phyloP scores from a whole-genome alignment of 2,797 vertebrate genomes.

The Novumbra hubbsi region DNA sequence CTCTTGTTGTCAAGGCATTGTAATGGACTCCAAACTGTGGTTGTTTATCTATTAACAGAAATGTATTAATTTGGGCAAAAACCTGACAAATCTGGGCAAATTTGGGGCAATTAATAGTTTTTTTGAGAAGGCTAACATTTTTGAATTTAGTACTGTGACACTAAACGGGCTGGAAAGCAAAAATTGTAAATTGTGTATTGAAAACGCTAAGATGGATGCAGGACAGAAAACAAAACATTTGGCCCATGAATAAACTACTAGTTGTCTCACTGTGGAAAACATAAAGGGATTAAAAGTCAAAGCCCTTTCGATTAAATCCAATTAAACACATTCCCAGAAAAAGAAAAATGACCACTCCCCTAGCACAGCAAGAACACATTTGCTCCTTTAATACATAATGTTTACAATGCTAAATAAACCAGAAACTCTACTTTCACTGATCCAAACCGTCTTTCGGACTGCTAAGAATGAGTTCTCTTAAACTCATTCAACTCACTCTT shows the following conservation, averaged over 20 bases:
- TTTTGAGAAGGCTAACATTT: too few relatives aligned
- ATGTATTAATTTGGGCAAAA: too few relatives aligned
- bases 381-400: background rate
- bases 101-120: too few relatives aligned
- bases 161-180: conserved; percentile 37
- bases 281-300: background rate
- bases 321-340: background rate
- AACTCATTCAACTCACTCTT: background rate
- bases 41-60: too few relatives aligned
- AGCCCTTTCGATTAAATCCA: background rate
- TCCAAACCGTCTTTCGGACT: background rate
- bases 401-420: background rate
- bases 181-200: too few relatives aligned
- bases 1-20: too few relatives aligned
- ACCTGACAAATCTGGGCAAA: too few relatives aligned
- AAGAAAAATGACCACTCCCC: background rate
- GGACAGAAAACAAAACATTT: conserved; percentile 3
- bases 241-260: background rate
- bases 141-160: too few relatives aligned
- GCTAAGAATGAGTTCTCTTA: background rate
- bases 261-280: background rate
- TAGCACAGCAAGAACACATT: too few relatives aligned
- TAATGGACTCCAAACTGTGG: too few relatives aligned
- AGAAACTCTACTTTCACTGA: background rate
- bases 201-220: too few relatives aligned